Evolutionary conservation across 2,888 invertebrate genomes (phyloP).

Genomic region (Callosobruchus maculatus): DNA sequence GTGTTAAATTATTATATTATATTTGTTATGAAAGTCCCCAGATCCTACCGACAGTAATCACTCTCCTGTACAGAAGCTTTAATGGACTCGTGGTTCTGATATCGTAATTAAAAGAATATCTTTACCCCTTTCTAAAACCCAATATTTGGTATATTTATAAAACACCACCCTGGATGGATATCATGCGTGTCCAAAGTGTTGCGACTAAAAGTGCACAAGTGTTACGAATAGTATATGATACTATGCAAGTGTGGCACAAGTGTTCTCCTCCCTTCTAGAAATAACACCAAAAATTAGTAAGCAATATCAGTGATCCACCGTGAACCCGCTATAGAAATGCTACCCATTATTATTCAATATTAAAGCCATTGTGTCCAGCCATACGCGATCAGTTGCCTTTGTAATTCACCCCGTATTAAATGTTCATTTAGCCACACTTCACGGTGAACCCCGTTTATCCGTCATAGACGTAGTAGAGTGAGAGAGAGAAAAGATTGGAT

Average conservation of each 20-base stretch:
- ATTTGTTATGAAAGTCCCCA: no score
- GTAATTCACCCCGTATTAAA: conserved; percentile 45
- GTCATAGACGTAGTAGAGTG: neutral
- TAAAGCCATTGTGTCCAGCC: neutral
- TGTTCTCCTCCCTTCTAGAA: neutral
- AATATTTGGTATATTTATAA: neutral
- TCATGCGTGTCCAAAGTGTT: neutral
- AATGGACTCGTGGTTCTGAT: no score
- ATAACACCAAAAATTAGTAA: neutral
- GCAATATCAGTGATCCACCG: neutral
- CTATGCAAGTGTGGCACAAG: neutral
- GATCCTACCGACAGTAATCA: no score
- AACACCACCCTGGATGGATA: neutral
- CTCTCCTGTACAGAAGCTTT: no score
- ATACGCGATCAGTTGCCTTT: conserved; percentile 27
- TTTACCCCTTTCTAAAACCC: no score
- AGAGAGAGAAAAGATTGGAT: neutral
- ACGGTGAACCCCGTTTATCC: conserved; percentile 17
- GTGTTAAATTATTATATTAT: no score
- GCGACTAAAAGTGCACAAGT: neutral
- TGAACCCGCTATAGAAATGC: neutral
- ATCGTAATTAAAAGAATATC: no score
- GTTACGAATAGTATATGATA: neutral
- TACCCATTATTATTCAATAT: neutral
- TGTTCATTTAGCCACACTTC: conserved; percentile 46